phyloP scores from a whole-genome alignment of 2,888 invertebrate genomes.

The Drosophila kanekoi region DNA sequence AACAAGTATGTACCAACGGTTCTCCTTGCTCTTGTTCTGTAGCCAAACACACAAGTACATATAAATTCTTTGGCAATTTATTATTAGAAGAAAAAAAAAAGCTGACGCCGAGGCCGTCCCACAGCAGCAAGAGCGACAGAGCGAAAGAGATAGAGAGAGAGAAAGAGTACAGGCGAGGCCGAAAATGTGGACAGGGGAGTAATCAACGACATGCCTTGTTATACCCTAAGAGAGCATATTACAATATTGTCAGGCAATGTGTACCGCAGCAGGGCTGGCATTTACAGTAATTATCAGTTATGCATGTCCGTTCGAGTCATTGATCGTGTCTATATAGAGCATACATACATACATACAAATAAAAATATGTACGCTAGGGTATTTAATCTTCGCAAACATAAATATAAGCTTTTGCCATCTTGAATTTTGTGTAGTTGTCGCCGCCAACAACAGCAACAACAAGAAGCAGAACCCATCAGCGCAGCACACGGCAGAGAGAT shows the following conservation, averaged over 20 bases:
- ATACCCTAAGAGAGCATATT: constrained; percentile 8
- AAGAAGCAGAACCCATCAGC: constrained; percentile 2
- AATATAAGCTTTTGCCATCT: background rate
- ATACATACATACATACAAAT: constrained; percentile 8
- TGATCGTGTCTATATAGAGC: background rate
- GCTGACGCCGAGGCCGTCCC: constrained; percentile 66
- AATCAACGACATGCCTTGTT: constrained; percentile 1
- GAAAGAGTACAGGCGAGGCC: constrained; percentile 10
- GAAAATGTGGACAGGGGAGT: no score
- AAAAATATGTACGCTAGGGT: background rate
- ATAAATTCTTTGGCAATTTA: constrained; percentile 76
- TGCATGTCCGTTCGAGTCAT: no score
- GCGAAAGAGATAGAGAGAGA: background rate
- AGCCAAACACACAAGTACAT: constrained; percentile 58
- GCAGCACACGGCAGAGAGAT: constrained; percentile 1
- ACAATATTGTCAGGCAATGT: background rate
- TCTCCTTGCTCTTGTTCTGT: constrained; percentile 16
- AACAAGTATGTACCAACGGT: constrained; percentile 26
- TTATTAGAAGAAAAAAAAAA: constrained; percentile 63
- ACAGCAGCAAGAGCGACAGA: constrained; percentile 10
- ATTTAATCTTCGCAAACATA: background rate
- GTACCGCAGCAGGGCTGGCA: background rate
- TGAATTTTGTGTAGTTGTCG: constrained; percentile 51
- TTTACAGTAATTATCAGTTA: no score
- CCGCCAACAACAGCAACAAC: constrained; percentile 34